Evolutionary conservation across 2,797 vertebrate genomes (phyloP).

Genomic region (Chaenodraco wilsoni): DNA sequence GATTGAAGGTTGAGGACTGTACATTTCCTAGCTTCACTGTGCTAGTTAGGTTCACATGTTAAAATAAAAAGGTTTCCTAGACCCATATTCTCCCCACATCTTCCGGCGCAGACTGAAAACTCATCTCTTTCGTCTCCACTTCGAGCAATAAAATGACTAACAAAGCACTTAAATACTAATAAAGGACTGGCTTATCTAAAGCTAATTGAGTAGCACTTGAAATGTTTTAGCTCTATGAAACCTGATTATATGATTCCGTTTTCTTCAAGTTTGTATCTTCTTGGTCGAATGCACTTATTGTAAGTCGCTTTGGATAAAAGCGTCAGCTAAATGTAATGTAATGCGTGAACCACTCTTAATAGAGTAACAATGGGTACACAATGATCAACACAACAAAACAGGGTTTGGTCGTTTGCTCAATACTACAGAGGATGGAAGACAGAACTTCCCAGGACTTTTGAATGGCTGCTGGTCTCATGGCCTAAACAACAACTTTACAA

Average conservation of each 20-base stretch:
- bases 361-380: slow-evolving; percentile 40
- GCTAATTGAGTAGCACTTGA: no score
- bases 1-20: not conserved
- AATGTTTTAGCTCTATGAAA: no score
- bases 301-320: no score
- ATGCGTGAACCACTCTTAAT: not conserved
- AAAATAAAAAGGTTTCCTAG: slow-evolving; percentile 9
- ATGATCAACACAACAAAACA: slow-evolving; percentile 54
- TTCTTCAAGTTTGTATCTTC: no score
- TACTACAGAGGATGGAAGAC: slow-evolving; percentile 21
- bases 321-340: no score
- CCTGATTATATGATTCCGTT: no score
- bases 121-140: no score
- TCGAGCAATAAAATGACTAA: no score
- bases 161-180: no score
- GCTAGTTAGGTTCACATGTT: not conserved
- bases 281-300: no score
- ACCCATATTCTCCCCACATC: not conserved
- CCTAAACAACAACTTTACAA: slow-evolving; percentile 42
- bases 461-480: slow-evolving; percentile 25
- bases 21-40: not conserved
- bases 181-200: no score
- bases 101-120: no score
- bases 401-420: slow-evolving; percentile 45
- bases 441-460: slow-evolving; percentile 51